Percentiles rank a stretch among this genome's conserved stretches.
Evolutionary conservation across 2,797 vertebrate species (phyloP).

Genomic region (Microtus obscurus): DNA sequence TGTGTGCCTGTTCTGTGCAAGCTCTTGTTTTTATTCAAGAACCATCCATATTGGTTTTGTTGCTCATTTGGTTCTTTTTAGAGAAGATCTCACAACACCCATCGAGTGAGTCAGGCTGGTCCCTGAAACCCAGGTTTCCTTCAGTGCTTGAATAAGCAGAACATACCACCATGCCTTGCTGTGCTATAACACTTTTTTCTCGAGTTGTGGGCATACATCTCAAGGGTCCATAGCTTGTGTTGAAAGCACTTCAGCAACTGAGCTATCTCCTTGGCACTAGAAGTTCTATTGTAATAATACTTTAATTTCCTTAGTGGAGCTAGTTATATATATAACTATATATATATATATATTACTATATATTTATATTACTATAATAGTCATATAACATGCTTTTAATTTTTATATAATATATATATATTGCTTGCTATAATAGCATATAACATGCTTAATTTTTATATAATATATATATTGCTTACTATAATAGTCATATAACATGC

Average conservation of each 20-base stretch:
- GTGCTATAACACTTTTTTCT: background rate
- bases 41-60: background rate
- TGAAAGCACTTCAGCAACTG: background rate
- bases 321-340: background rate
- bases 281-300: background rate
- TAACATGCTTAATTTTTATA: background rate
- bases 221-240: background rate
- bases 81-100: background rate
- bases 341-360: background rate
- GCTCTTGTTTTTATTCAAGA: background rate
- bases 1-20: background rate
- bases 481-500: background rate
- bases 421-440: background rate
- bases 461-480: background rate
- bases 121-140: background rate
- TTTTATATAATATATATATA: background rate
- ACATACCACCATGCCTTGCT: background rate
- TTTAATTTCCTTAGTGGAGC: background rate
- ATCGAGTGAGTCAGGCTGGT: background rate
- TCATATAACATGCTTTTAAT: background rate
- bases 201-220: accelerated
- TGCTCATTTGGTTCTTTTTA: background rate
- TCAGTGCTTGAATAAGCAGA: background rate
- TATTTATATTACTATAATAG: background rate
- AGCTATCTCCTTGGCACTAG: background rate